Evolutionary conservation across 2,113 vertebrate species (phyloP).

Genomic region (Embiotoca jacksoni): DNA sequence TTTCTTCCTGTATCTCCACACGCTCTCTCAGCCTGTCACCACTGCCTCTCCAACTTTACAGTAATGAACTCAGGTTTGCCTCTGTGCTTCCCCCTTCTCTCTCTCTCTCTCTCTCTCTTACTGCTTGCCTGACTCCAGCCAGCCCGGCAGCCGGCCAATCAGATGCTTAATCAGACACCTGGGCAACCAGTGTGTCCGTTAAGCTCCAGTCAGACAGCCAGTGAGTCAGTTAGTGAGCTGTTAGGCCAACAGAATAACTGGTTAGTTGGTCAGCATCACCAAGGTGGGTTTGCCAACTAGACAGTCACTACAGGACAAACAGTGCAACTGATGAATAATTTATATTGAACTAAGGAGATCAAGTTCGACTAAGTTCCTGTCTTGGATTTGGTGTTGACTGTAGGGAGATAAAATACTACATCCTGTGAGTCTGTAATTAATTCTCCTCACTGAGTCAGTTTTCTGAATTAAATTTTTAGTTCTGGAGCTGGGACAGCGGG

Average conservation of each 20-base stretch:
- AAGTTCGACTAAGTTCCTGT: not conserved
- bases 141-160: constrained; percentile 53
- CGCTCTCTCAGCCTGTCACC: constrained; percentile 74
- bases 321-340: constrained; percentile 14
- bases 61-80: constrained; percentile 75
- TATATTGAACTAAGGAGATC: not conserved
- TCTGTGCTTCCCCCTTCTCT: constrained; percentile 29
- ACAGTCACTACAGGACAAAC: not conserved
- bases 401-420: not conserved
- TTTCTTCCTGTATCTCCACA: constrained; percentile 58
- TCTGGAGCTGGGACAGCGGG: not conserved
- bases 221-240: constrained; percentile 42
- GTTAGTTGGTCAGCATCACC: constrained; percentile 40
- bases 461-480: constrained; percentile 9
- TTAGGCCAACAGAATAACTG: constrained; percentile 29
- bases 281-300: constrained; percentile 25
- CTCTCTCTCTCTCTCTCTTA: constrained; percentile 12
- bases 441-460: constrained; percentile 9
- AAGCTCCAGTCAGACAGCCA: constrained; percentile 26
- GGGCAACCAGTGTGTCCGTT: constrained; percentile 43
- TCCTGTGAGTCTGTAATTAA: constrained; percentile 23
- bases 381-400: not conserved
- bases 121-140: constrained; percentile 38
- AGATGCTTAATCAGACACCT: constrained; percentile 49
- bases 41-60: constrained; percentile 65